These are phyloP conservation scores for Rhopalosiphum nymphaeae DNA, from an alignment of 2,888 invertebrate species.

Conservation along the genomic window DNA sequence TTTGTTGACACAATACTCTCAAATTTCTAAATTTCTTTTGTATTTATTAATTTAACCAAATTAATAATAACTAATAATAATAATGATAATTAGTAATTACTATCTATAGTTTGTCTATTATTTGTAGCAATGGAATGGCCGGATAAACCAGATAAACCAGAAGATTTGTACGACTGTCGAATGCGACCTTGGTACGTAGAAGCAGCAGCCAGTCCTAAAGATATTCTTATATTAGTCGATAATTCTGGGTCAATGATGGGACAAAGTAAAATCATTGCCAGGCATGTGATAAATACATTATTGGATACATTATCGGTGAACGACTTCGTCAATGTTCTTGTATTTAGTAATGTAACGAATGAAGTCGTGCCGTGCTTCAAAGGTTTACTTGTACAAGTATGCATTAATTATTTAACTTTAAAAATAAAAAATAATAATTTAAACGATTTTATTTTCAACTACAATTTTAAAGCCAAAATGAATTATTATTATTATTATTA, in stretches of 20 bases:
- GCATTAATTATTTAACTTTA: background rate
- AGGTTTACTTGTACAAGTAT: constrained; percentile 80
- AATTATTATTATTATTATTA: background rate
- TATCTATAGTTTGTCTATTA: constrained; percentile 41
- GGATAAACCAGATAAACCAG: constrained; percentile 83
- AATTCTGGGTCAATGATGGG: constrained; percentile 98
- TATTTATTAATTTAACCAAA: background rate
- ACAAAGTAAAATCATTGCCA: constrained; percentile 79
- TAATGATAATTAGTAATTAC: background rate
- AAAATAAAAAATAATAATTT: background rate
- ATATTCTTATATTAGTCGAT: constrained; percentile 94
- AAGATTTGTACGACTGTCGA: constrained; percentile 94
- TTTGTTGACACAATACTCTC: background rate
- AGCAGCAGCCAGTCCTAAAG: constrained; percentile 97
- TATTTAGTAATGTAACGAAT: constrained; percentile 78
- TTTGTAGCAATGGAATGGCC: constrained; percentile 81
- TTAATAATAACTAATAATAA: too few relatives aligned
- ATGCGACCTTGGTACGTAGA: constrained; percentile 96
- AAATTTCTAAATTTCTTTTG: background rate
- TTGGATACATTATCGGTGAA: constrained; percentile 97
- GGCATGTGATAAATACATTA: constrained; percentile 88
- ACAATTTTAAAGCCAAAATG: background rate
- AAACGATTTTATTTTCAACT: background rate
- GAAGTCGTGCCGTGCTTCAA: constrained; percentile 89
- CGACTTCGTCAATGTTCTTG: constrained; percentile 94